Base-by-base conservation (phyloP, 2,888 invertebrate species). In the Frankliniella intonsa region DNA sequence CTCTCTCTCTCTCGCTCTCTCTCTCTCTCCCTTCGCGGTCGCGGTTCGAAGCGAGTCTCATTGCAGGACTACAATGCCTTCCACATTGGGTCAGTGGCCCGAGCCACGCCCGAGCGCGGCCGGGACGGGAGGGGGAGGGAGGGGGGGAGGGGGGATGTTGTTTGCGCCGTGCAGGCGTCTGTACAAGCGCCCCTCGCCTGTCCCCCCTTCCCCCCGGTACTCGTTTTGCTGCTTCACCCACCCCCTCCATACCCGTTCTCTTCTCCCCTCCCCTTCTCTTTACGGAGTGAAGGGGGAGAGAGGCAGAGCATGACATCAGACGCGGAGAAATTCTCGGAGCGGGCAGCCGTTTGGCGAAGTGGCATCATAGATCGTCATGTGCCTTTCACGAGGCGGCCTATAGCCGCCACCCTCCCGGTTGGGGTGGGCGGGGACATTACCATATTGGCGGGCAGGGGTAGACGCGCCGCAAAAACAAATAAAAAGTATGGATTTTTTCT, bases 11-110 rank as follows among this genome's bases (percentile, higher is more conserved):
- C 38, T 51, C 80, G 17, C 17, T 82, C 19, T 80, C 51, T 27
- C 51, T 81, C 50, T 19, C 27, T 0, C 80, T 55, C n/a, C 55
- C 69, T 12, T 25, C 10, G 69, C 69, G 25, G 25, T n/a, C 62
- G 11, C 55, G 55, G 55, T 12, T 55, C 55, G 12, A 2, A 14
- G 55, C 14, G 19, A n/a, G 62, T 62, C 62, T 62, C 62, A 62
- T 62, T n/a, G 62, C 62, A 62, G 62, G 62, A 62, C 62, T 14
- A 62, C 62, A 62, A 62, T 62, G 62, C 62, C n/a, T 76, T 9
- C 69, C 25, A 25, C 69, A 76, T 76, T 76, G 25, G 69, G 69
- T 76, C 69, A 76, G 22, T 76, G 69, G 69, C 69, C 69, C 69
- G 69, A 69, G 38, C 38, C 38, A 38, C 38, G 38, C 38, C 38